A percentile compares a stretch with the other conserved stretches of the same genome.
Evolutionary conservation across 2,888 invertebrate species (phyloP).

Genomic region (Conchocele bisecta): DNA sequence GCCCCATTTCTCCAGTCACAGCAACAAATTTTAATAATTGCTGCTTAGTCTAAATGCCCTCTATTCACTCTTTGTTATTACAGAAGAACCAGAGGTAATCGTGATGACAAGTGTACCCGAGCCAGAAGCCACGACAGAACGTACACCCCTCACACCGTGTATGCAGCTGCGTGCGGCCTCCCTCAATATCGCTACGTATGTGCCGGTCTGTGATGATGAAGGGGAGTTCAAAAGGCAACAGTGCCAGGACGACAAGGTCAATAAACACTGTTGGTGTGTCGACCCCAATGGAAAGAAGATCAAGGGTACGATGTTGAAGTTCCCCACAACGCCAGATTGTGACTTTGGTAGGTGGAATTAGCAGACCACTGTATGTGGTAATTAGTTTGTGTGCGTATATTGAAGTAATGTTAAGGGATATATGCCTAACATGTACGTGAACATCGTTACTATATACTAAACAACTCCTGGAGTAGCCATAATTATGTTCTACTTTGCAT

Average conservation of each 20-base stretch:
- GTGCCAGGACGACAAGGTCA: slow-evolving; percentile 60
- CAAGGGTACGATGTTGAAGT: slow-evolving; percentile 60
- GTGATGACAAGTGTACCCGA: not conserved
- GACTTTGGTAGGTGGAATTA: slow-evolving; percentile 57
- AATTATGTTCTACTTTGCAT: too few species aligned
- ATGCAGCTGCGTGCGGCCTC: slow-evolving; percentile 53
- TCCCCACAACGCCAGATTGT: slow-evolving; percentile 65
- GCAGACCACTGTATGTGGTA: not conserved
- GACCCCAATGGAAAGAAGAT: slow-evolving; percentile 65
- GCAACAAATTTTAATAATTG: too few species aligned
- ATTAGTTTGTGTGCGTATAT: not conserved
- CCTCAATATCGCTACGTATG: slow-evolving; percentile 39
- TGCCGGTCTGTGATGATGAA: slow-evolving; percentile 64
- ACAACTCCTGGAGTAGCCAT: too few species aligned
- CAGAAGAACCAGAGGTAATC: not conserved
- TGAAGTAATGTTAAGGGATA: not conserved
- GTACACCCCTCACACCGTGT: slow-evolving; percentile 57
- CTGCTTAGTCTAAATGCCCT: too few species aligned
- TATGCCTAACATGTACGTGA: too few species aligned
- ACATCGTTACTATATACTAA: too few species aligned
- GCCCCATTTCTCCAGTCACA: too few species aligned
- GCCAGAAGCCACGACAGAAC: slow-evolving; percentile 22
- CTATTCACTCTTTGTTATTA: not conserved
- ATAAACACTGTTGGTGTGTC: slow-evolving; percentile 71
- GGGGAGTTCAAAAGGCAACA: slow-evolving; percentile 69